Evolutionary conservation across 2,113 vertebrate species (phyloP).

Genomic region (Mormyrus lacerda): DNA sequence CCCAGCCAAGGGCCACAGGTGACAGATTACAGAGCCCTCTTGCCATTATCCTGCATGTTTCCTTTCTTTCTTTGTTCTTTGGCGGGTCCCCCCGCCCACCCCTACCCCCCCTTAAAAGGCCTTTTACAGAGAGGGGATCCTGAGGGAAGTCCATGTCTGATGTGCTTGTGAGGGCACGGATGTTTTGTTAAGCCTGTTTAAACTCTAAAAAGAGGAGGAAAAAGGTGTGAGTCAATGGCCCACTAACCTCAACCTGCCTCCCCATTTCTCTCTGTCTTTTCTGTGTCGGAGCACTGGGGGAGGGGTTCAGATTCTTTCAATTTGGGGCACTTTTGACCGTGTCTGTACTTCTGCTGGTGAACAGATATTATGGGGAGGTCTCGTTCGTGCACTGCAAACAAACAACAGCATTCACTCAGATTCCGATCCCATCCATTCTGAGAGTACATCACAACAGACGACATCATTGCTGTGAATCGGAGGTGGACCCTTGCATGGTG

Average conservation of each 20-base stretch:
- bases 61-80: conserved; percentile 61
- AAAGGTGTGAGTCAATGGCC: conserved; percentile 11
- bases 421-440: neutral
- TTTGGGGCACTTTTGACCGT: conserved; percentile 26
- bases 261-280: conserved; percentile 32
- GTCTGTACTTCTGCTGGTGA: conserved; percentile 12
- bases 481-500: neutral
- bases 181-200: conserved; percentile 66
- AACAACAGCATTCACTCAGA: neutral
- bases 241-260: conserved; percentile 16
- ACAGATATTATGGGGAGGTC: conserved; percentile 15
- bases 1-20: conserved; percentile 57
- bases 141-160: conserved; percentile 47
- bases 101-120: conserved; percentile 49
- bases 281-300: conserved; percentile 17
- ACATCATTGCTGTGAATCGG: neutral
- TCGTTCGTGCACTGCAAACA: neutral
- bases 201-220: conserved; percentile 46
- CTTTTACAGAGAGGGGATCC: conserved; percentile 46
- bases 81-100: conserved; percentile 43
- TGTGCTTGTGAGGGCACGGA: conserved; percentile 63
- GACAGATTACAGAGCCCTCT: conserved; percentile 64
- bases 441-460: neutral
- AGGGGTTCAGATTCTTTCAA: neutral
- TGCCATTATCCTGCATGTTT: conserved; percentile 50